Evolutionary conservation across 1,140 invertebrate species (phyloP), one percentile per base, ranked within the genome.

Genomic region (Cardiocondyla obscurior): DNA sequence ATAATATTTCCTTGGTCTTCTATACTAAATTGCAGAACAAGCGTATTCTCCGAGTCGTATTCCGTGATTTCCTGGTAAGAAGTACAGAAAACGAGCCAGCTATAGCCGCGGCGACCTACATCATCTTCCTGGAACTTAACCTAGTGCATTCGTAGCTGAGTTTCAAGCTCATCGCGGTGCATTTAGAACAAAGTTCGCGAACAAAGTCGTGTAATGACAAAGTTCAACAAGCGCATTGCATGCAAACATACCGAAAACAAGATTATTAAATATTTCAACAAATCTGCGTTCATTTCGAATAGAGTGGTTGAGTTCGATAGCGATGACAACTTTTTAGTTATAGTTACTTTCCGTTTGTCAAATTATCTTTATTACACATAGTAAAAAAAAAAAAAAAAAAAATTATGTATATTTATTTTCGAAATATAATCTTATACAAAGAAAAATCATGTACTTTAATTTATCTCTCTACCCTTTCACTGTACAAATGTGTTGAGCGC

Each of bases 91-190:
- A 81, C 39, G 57, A 69, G 73, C 74, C 46, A 67, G 55, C 72
- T 88, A 77, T 88, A 87, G 53, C 25, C 65, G 16, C 62, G 6
- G 51, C 64, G 76, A 85, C 83, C 85, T 88, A 88, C 82, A 85
- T 87, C 58, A 88, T 82, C 69, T 88, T 85, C 82, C 70, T 55
- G 46, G 85, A 85, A 88, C 72, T 70, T 87, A 85, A 88, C 85
- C 86, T 65, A 87, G 53, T 76, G 36, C 64, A 82, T 82, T 81
- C 42, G 60, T 53, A 74, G 30, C 57, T 36, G 57, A 60, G 55
- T 69, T 69, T 39, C 30, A 33, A 46, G 46, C 42, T 57, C 36
- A 39, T 25, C 8, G 58, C 28, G 8, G 25, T 53, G 55, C 51
- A 64, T 39, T 46, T 57, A 69, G 57, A 44, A 46, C 28, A 44